Evolutionary conservation across 2,113 vertebrate genomes (phyloP).

Genomic region (Rhineura floridana): DNA sequence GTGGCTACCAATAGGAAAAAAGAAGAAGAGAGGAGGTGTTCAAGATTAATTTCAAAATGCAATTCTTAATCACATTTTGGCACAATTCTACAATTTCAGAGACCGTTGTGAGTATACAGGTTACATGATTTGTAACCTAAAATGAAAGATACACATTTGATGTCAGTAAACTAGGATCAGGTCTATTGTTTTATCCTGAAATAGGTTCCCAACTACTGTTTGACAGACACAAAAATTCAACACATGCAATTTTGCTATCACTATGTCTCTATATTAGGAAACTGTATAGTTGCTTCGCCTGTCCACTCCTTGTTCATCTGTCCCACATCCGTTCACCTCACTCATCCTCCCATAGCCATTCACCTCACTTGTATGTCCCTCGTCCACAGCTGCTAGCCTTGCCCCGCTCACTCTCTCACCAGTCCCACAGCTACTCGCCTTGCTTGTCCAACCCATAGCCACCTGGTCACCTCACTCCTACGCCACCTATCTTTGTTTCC

Average conservation of each 20-base stretch:
- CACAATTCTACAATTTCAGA: slow-evolving; percentile 8
- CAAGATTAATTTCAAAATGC: slow-evolving; percentile 32
- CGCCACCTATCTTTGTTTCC: too few species aligned
- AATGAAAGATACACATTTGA: neutral
- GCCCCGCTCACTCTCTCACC: too few species aligned
- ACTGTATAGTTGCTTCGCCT: too few species aligned
- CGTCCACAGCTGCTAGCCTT: too few species aligned
- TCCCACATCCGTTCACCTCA: neutral
- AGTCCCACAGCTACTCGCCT: too few species aligned
- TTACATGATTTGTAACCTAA: slow-evolving; percentile 33
- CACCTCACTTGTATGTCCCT: neutral
- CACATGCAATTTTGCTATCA: neutral
- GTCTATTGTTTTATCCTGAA: neutral
- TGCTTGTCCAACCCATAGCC: too few species aligned
- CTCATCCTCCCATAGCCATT: neutral
- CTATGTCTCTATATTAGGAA: neutral
- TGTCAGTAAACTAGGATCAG: neutral
- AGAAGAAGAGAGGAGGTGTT: neutral
- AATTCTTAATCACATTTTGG: neutral
- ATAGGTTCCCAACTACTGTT: neutral
- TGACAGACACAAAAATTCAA: neutral
- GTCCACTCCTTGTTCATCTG: neutral
- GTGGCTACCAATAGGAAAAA: slow-evolving; percentile 80
- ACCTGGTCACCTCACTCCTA: too few species aligned
- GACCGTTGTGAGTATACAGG: neutral